phyloP scores from a whole-genome alignment of 92 coral and sea anemone genomes.

The Palythoa grandiflora region DNA sequence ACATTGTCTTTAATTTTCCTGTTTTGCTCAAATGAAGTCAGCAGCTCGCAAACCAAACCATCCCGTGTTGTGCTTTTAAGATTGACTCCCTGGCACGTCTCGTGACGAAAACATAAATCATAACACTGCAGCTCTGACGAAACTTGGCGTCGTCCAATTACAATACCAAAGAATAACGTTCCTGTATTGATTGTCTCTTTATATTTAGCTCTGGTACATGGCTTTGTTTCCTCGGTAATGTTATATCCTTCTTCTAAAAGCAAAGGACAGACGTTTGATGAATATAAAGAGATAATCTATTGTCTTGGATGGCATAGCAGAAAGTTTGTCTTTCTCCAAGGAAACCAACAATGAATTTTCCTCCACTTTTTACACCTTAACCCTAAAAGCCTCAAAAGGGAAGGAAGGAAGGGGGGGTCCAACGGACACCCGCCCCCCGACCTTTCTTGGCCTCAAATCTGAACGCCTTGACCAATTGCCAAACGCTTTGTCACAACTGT shows the following conservation, averaged over 20 bases:
- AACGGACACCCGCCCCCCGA: too few relatives aligned
- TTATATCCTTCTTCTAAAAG: conserved; percentile 10
- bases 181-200: neutral
- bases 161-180: neutral
- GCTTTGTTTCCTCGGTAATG: conserved; percentile 1
- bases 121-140: conserved; percentile 32
- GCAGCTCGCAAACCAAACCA: neutral
- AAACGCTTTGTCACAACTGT: too few relatives aligned
- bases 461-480: too few relatives aligned
- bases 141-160: neutral
- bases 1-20: neutral
- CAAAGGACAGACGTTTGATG: neutral
- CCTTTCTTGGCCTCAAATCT: too few relatives aligned
- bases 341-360: too few relatives aligned
- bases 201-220: neutral
- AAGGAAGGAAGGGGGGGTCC: too few relatives aligned
- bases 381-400: too few relatives aligned
- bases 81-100: conserved; percentile 16
- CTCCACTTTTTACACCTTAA: too few relatives aligned
- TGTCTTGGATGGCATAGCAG: too few relatives aligned
- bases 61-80: neutral
- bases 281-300: neutral
- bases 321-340: too few relatives aligned
- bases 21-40: neutral
- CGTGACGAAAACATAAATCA: conserved; percentile 37